Evolutionary conservation across 2,113 vertebrate species (phyloP), one percentile per base, ranked within the genome.

Genomic region (Litocranius walleri): DNA sequence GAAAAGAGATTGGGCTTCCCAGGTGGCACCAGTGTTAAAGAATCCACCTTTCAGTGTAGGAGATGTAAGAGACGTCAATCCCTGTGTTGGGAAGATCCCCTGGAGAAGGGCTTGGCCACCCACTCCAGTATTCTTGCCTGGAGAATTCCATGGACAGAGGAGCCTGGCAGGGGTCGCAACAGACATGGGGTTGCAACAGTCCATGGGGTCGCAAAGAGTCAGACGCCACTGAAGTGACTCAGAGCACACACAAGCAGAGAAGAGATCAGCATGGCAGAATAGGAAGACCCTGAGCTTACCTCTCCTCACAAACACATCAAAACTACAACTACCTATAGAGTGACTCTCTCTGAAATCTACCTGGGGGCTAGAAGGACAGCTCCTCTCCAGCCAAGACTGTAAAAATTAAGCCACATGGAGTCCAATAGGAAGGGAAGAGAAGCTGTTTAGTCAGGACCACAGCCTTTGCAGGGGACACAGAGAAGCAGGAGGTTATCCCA

Each of bases 91-190:
- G 21, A 71, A 40, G n/a, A 71, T 71, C n/a, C 67, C n/a, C n/a
- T 71, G n/a, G n/a, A 40, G 19, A 71, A 71, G 5, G n/a, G 36
- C 21, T 23, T 71, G 36, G 33, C 9, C 17, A 71, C n/a, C 19
- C 19, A 71, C n/a, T 40, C 67, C n/a, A 71, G 19, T 71, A 40
- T 71, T 71, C n/a, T 40, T 71, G 19, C 67, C 67, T 71, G 17
- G 67, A 71, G 67, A 71, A 71, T 71, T 40, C n/a, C 17, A 40
- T 71, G n/a, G 67, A 40, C 21, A 71, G n/a, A 71, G 67, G 19
- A 71, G n/a, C 10, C 67, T 40, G n/a, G 19, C 1, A 5, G 19
- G 5, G 19, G 10, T 71, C 1, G 0, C 4, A 71, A 67, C 16
- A 67, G 62, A 67, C 62, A n/a, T 17, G 14, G 7, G 56, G 56